Base-by-base conservation (phyloP, 2,888 invertebrate genomes). In the Meghimatium bilineatum region DNA sequence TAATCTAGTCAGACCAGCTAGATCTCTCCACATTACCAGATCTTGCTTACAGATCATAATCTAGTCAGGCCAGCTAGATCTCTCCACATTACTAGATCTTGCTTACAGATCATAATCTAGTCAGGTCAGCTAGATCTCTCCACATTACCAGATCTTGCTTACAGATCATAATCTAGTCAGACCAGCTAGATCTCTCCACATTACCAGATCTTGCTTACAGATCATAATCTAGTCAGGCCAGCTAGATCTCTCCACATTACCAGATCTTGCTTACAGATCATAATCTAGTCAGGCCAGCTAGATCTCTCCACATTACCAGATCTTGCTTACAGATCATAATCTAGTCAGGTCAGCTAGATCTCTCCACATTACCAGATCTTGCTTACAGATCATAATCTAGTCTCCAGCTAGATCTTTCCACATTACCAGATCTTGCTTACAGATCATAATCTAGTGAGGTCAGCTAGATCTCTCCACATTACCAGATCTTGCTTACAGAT, bases 41-140 rank as follows among this genome's bases (percentile, higher is more conserved):
- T 98, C 60, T n/a, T 63, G 60, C n/a, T 63, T n/a, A 63, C 60
- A 26, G n/a, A n/a, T 63, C 60, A n/a, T 63, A 63, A 56, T 56
- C 56, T n/a, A 26, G 8, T 63, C n/a, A n/a, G 60, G 60, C 1
- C 8, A 23, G 96, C 94, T 97, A 98, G 94, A 96, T 99, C 88
- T 96, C 97, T 94, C 98, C 98, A 20, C 98, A 99, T 94, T 98
- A 98, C 95, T 98, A 98, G 94, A 96, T 98, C 60, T n/a, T n/a
- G 60, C n/a, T 63, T n/a, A 63, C 60, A 26, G n/a, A n/a, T 63
- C n/a, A n/a, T 63, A 63, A 63, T 56, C 56, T 56, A 26, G 8
- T 63, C n/a, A n/a, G n/a, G 60, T 1, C 3, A 23, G 96, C 94
- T 98, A 98, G 94, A 96, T 99, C 88, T 96, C 97, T 94, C 98